phyloP scores from a whole-genome alignment of 2,888 invertebrate genomes.

The Tuta absoluta region DNA sequence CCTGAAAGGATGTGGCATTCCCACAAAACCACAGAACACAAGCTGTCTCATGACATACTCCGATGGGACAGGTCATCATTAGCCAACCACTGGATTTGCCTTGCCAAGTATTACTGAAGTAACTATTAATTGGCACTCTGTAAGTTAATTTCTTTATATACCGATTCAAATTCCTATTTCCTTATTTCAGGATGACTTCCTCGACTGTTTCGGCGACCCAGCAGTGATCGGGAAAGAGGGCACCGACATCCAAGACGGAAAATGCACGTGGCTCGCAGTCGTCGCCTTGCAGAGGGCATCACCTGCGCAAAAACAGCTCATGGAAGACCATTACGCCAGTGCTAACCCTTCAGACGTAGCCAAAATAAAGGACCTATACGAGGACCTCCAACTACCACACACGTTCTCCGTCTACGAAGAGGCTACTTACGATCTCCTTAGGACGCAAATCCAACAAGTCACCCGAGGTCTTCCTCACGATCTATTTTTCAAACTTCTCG shows the following conservation, averaged over 20 bases:
- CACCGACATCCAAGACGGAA: slow-evolving; percentile 96
- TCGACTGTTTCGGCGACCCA: slow-evolving; percentile 95
- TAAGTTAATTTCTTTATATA: no score
- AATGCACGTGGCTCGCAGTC: slow-evolving; percentile 97
- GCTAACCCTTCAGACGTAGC: slow-evolving; percentile 84
- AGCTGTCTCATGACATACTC: no score
- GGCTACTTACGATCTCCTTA: slow-evolving; percentile 89
- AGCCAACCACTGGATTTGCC: no score
- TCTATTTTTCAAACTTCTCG: slow-evolving; percentile 90
- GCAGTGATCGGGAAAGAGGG: slow-evolving; percentile 93
- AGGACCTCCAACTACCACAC: slow-evolving; percentile 87
- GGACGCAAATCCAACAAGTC: slow-evolving; percentile 91
- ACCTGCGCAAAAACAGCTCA: slow-evolving; percentile 85
- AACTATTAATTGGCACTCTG: no score
- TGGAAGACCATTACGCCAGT: slow-evolving; percentile 89
- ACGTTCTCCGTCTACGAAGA: slow-evolving; percentile 91
- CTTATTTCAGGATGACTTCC: slow-evolving; percentile 87
- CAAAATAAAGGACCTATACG: slow-evolving; percentile 88
- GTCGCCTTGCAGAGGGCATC: slow-evolving; percentile 91
- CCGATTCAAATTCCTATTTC: not conserved
- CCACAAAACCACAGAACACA: no score
- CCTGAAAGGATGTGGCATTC: no score
- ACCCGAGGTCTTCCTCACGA: slow-evolving; percentile 90
- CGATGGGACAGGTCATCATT: no score
- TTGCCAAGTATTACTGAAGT: no score